phyloP scores from a whole-genome alignment of 1,140 invertebrate genomes.

The Zaprionus capensis region DNA sequence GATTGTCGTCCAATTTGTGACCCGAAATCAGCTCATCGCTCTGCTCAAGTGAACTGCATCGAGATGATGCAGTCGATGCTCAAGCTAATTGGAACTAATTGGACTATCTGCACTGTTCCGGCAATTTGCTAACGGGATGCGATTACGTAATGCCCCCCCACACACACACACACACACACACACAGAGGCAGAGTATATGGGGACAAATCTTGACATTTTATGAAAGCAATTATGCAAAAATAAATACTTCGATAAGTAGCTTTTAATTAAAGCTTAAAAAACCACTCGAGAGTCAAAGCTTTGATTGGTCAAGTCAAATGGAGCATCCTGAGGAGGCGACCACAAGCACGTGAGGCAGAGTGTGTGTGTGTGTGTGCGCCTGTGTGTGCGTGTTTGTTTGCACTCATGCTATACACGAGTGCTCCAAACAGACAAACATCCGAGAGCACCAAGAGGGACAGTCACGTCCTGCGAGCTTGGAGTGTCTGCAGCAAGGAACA shows the following conservation, averaged over 20 bases:
- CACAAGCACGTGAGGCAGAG: conserved; percentile 6
- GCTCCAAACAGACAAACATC: conserved; percentile 40
- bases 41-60: conserved; percentile 26
- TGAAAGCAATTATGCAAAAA: conserved; percentile 60
- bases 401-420: conserved; percentile 41
- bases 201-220: conserved; percentile 25
- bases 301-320: conserved; percentile 71
- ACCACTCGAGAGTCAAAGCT: conserved; percentile 67
- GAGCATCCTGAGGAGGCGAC: conserved; percentile 33
- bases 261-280: conserved; percentile 63
- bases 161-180: not conserved
- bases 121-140: not conserved
- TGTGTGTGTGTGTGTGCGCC: conserved; percentile 13
- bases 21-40: conserved; percentile 10
- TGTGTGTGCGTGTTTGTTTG: conserved; percentile 39
- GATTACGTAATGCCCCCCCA: not conserved
- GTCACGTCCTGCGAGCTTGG: conserved; percentile 23
- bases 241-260: conserved; percentile 62
- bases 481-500: not conserved
- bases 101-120: conserved; percentile 16
- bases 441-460: conserved; percentile 29
- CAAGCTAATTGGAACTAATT: conserved; percentile 13
- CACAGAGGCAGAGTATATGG: conserved; percentile 4
- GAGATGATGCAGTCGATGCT: conserved; percentile 7
- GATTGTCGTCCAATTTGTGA: conserved; percentile 14